Conservation (phyloP, 2,888 invertebrate genomes). For the Sylvicola cinctus region DNA sequence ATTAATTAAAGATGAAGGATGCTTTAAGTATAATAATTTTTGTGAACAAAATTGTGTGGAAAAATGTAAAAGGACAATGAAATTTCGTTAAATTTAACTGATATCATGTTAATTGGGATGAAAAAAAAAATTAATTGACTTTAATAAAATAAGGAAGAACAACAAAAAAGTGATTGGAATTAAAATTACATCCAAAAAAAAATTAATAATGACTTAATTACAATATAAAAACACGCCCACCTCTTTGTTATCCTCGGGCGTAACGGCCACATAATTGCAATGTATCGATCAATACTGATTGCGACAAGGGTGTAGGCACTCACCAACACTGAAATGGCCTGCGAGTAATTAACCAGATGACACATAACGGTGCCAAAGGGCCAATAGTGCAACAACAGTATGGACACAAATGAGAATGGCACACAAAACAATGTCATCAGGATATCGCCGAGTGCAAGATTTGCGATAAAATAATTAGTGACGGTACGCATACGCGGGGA, state of each 20-base stretch:
- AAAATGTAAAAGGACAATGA: too few relatives aligned
- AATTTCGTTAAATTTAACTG: too few relatives aligned
- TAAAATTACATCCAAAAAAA: too few relatives aligned
- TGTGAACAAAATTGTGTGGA: too few relatives aligned
- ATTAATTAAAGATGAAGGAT: too few relatives aligned
- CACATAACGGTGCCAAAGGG: slow-evolving; percentile 70
- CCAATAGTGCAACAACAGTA: slow-evolving; percentile 65
- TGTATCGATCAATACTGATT: slow-evolving; percentile 75
- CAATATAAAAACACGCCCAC: too few relatives aligned
- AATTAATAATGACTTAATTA: too few relatives aligned
- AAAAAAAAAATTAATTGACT: too few relatives aligned
- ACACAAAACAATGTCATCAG: slow-evolving; percentile 80
- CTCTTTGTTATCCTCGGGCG: slow-evolving; percentile 58
- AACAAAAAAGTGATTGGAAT: too few relatives aligned
- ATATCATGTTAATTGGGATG: too few relatives aligned
- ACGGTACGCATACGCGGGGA: slow-evolving; percentile 78
- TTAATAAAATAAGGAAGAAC: too few relatives aligned
- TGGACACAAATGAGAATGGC: slow-evolving; percentile 72
- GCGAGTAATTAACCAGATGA: slow-evolving; percentile 62
- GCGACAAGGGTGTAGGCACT: slow-evolving; percentile 81
- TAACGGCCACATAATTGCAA: slow-evolving; percentile 77
- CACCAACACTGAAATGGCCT: slow-evolving; percentile 60
- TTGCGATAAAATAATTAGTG: slow-evolving; percentile 81
- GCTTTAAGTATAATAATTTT: too few relatives aligned
- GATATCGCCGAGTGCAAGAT: slow-evolving; percentile 74